Percentiles rank a stretch among this genome's conserved stretches.
phyloP scores from a whole-genome alignment of 2,797 vertebrate genomes.

The Scyliorhinus canicula region DNA sequence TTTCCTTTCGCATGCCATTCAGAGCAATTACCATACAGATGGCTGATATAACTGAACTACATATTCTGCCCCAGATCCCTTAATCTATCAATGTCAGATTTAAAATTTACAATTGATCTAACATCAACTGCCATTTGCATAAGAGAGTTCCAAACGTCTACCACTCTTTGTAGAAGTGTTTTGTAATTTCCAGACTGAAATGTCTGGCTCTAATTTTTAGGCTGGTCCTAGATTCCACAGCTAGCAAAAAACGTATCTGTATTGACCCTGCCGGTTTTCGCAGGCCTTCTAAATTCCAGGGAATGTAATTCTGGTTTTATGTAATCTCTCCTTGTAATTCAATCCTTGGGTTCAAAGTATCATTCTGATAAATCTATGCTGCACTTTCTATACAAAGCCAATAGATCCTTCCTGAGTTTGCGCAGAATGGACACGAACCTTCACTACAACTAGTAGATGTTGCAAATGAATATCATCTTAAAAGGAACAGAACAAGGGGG shows the following conservation, averaged over 20 bases:
- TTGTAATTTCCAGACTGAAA: background rate
- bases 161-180: background rate
- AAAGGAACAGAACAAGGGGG: background rate
- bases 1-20: background rate
- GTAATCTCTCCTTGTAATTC: background rate
- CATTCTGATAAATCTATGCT: background rate
- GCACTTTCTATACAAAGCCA: background rate
- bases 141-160: too few relatives aligned
- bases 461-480: background rate
- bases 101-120: too few relatives aligned
- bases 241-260: background rate
- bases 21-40: background rate
- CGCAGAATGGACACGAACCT: background rate
- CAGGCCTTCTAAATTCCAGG: background rate
- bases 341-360: background rate
- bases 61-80: too few relatives aligned
- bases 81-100: too few relatives aligned
- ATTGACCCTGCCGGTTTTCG: background rate
- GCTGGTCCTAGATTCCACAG: background rate
- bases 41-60: too few relatives aligned
- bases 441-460: background rate
- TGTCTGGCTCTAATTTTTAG: background rate
- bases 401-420: background rate
- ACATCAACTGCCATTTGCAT: too few relatives aligned
- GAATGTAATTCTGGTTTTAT: background rate